Base-by-base conservation (phyloP, 2,888 invertebrate species). In the Mesorhabditis belari region DNA sequence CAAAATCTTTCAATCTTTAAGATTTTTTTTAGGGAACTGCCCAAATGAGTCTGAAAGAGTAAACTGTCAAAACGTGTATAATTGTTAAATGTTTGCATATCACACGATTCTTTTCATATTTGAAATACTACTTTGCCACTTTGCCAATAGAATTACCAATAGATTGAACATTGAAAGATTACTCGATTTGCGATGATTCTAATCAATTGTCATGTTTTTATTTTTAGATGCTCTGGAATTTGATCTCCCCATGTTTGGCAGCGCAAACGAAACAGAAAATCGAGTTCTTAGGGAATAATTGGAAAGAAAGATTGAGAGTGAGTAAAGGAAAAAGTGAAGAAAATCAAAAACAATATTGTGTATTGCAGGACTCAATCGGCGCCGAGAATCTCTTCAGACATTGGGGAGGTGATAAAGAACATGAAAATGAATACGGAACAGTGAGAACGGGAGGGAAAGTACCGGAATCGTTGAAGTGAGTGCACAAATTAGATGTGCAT, bases 241-340 rank as follows among this genome's bases (percentile, higher is more conserved):
- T 72, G 64, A 69, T 77, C 49, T 70, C 70, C 1, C 77, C 77
- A 12, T 69, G 70, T 52, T 60, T 77, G 35, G 71, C 77, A 6
- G 75, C 72, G 49, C 77, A 77, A 55, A 77, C 77, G 0, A 69
- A 74, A 52, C 71, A 77, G 57, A 77, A 77, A 60, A 70, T 77
- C 49, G 73, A 74, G 58, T 69, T 77, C 49, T 63, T 76, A 9
- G 73, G 75, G 4, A 67, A 61, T 49, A 71, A 77, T 60, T 77
- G 77, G 77, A 77, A 74, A 61, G 70, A 74, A 26, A 62, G 66
- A 27, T 59, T 77, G 51, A 70, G 67, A 60, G 74, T 72, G 28
- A 26, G 9, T 24, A n/a, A 3, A 12, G 19, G 12, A n/a, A 62
- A 54, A 25, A 2, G 17, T 44, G 12, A n/a, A 17, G 12, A 12